phyloP scores from a whole-genome alignment of 2,113 vertebrate species.

The Oncorhynchus masou region DNA sequence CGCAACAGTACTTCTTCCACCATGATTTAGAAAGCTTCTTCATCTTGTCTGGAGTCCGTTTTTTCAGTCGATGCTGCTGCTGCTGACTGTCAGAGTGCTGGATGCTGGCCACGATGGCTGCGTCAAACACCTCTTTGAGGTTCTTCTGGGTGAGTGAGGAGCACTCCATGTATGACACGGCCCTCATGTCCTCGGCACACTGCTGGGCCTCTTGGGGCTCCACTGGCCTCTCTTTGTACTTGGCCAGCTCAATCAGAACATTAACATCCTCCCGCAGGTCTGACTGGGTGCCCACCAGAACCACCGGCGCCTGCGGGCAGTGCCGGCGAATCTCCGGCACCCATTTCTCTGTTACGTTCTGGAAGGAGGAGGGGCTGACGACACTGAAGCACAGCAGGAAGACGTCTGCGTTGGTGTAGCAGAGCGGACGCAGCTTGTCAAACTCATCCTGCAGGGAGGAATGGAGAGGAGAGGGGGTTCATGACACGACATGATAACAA shows the following conservation, averaged over 20 bases:
- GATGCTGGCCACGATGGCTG: slow-evolving; percentile 89
- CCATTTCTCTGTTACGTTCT: slow-evolving; percentile 93
- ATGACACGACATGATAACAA: not conserved
- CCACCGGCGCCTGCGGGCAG: slow-evolving; percentile 82
- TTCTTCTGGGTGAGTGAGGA: slow-evolving; percentile 97
- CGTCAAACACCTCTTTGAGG: slow-evolving; percentile 95
- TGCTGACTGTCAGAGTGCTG: slow-evolving; percentile 80
- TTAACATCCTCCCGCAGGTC: slow-evolving; percentile 94
- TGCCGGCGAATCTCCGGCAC: slow-evolving; percentile 88
- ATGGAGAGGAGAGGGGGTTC: not conserved
- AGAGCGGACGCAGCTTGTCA: slow-evolving; percentile 91
- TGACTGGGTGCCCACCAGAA: slow-evolving; percentile 91
- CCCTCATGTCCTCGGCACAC: slow-evolving; percentile 84
- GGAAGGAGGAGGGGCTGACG: slow-evolving; percentile 91
- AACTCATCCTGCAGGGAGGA: slow-evolving; percentile 85
- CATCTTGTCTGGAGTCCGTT: slow-evolving; percentile 89
- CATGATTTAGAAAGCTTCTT: slow-evolving; percentile 93
- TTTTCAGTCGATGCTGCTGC: slow-evolving; percentile 77
- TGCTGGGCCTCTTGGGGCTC: slow-evolving; percentile 77
- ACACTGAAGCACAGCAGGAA: slow-evolving; percentile 97
- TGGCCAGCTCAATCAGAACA: slow-evolving; percentile 91
- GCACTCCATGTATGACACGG: slow-evolving; percentile 86
- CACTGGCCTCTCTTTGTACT: slow-evolving; percentile 87
- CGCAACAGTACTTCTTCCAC: slow-evolving; percentile 97
- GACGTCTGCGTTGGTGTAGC: slow-evolving; percentile 91